Base-by-base conservation (phyloP, 2,113 vertebrate genomes). In the Chionodraco myersi region DNA sequence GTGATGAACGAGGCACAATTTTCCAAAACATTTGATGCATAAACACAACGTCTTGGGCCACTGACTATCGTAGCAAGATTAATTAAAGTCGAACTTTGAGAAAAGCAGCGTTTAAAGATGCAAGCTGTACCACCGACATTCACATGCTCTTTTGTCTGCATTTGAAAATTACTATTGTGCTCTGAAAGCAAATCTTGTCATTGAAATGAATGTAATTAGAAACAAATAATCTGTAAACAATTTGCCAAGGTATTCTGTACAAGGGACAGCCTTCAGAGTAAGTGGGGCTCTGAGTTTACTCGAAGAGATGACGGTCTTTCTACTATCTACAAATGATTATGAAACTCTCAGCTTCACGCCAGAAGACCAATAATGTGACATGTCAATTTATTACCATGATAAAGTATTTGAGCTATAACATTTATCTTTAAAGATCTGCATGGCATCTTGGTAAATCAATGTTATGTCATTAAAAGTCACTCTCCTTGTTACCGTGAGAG, bases 401-500 rank as follows among this genome's bases (percentile, higher is more conserved):
- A 59, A 77, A 82, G 56, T 85, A 92, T 48, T 59, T 34, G n/a
- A 79, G 45, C 72, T 78, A 41, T 58, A 76, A 64, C 62, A 18
- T 56, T 80, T 80, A 90, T 90, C 83, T 83, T 36, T 53, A 69
- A 75, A 80, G 62, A 88, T 83, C 83, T 78, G 67, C 73, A 60
- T 72, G 58, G 59, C 57, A 51, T 87, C 82, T 85, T 66, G 18
- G 71, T 56, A 18, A 90, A 93, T 91, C 86, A 86, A 91, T 90
- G 81, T 62, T 85, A 36, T 82, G 84, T 86, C 84, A 84, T 91
- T 92, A 91, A 92, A 92, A 85, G 88, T 90, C 77, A 84, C 67
- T 83, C 83, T 84, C 69, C 67, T 80, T 87, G 72, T 75, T 88
- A 70, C 77, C 80, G 77, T 60, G 60, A 80, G 75, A 80, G 71